Conservation (phyloP, 2,113 vertebrate species). For the Mormyrus lacerda region DNA sequence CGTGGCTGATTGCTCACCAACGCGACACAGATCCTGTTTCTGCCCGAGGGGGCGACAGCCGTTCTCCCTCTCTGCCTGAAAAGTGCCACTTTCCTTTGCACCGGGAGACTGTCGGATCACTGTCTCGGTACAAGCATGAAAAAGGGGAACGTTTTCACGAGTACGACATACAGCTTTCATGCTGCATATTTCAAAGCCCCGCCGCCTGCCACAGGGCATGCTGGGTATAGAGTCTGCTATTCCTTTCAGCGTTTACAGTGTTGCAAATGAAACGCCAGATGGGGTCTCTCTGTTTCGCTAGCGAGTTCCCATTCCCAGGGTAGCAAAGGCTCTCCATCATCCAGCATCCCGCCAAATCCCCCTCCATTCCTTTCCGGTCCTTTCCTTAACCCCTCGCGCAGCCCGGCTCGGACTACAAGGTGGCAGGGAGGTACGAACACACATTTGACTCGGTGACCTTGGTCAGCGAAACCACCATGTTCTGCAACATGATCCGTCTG, state of each 20-base stretch:
- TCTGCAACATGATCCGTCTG: neutral
- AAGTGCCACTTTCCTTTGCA: neutral
- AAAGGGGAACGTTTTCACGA: neutral
- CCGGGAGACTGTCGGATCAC: neutral
- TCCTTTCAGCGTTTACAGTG: neutral
- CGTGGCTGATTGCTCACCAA: neutral
- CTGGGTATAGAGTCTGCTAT: neutral
- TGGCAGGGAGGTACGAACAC: neutral
- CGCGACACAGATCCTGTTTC: neutral
- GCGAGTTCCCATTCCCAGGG: neutral
- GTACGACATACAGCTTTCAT: neutral
- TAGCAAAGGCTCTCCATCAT: neutral
- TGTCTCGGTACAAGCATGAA: neutral
- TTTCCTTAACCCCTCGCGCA: neutral
- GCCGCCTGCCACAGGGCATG: neutral
- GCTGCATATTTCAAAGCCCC: neutral
- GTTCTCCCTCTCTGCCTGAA: neutral
- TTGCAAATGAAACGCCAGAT: neutral
- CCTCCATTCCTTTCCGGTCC: neutral
- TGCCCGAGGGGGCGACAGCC: neutral
- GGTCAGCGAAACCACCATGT: neutral
- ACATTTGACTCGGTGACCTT: neutral
- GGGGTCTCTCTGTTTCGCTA: neutral
- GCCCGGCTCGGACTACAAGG: neutral
- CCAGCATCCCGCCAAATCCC: neutral